Conservation (phyloP, 1,140 invertebrate species). For the Manduca sexta region DNA sequence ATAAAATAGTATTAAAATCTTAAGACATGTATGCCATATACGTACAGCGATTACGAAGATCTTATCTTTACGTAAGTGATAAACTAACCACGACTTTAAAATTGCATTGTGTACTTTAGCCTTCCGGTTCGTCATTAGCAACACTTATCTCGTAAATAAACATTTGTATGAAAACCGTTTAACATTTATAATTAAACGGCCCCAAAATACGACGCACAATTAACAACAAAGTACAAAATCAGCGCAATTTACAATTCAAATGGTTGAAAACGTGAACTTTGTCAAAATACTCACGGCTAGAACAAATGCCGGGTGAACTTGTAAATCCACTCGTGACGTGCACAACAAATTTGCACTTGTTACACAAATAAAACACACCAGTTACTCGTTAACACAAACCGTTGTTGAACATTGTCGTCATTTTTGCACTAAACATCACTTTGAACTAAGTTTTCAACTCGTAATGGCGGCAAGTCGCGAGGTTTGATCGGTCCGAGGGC, state of each 20-base stretch:
- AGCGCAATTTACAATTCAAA: neutral
- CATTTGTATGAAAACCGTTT: too few species aligned
- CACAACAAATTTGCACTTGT: slow-evolving; percentile 19
- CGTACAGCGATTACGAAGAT: too few species aligned
- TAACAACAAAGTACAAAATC: too few species aligned
- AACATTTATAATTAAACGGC: too few species aligned
- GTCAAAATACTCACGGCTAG: slow-evolving; percentile 12
- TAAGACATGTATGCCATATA: too few species aligned
- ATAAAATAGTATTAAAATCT: too few species aligned
- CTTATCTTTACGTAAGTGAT: too few species aligned
- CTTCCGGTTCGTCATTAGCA: too few species aligned
- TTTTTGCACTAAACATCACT: slow-evolving; percentile 27
- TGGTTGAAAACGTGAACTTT: neutral
- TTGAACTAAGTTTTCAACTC: slow-evolving; percentile 13
- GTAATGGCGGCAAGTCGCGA: neutral
- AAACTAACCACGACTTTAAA: too few species aligned
- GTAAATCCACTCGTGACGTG: slow-evolving; percentile 17
- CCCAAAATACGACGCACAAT: too few species aligned
- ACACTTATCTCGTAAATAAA: too few species aligned
- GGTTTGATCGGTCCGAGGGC: neutral
- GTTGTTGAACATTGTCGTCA: slow-evolving; percentile 11
- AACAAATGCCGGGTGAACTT: slow-evolving; percentile 10
- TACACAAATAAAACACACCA: slow-evolving; percentile 14
- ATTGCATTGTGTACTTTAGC: too few species aligned
- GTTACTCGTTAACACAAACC: slow-evolving; percentile 14